Evolutionary conservation across 1,140 invertebrate species (phyloP).

Genomic region (Gerris buenoi): DNA sequence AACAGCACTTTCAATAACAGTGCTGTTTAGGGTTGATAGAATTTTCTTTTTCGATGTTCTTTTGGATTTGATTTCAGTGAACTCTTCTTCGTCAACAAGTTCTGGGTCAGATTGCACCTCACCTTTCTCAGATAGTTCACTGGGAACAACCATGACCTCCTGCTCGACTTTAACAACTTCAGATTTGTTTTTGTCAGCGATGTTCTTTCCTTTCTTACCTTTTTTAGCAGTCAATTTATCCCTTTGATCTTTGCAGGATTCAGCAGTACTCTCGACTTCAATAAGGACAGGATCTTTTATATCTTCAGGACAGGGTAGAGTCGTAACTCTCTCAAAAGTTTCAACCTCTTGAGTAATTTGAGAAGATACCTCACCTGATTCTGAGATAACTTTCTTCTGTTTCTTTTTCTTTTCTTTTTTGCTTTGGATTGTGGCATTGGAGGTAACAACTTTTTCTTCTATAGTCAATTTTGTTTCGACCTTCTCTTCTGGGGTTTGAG

Average conservation of each 20-base stretch:
- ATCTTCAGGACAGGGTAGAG: no score
- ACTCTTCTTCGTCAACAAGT: background rate
- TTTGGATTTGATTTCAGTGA: no score
- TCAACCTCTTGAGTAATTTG: background rate
- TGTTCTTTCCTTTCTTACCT: background rate
- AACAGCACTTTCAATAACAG: background rate
- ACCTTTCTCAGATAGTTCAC: background rate
- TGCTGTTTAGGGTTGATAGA: background rate
- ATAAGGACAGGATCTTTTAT: no score
- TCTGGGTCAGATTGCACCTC: background rate
- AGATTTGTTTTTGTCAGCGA: background rate
- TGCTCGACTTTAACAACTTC: background rate
- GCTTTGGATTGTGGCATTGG: no score
- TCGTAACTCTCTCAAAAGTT: background rate
- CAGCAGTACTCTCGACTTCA: no score
- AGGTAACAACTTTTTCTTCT: background rate
- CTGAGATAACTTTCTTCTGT: no score
- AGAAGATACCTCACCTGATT: background rate
- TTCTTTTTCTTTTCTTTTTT: no score
- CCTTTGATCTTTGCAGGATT: no score
- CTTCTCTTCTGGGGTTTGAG: background rate
- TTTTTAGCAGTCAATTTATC: no score
- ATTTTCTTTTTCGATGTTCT: no score
- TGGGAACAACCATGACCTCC: background rate
- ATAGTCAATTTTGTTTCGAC: background rate